phyloP scores from a whole-genome alignment of 2,113 vertebrate genomes.

The Phalacrocorax aristotelis region DNA sequence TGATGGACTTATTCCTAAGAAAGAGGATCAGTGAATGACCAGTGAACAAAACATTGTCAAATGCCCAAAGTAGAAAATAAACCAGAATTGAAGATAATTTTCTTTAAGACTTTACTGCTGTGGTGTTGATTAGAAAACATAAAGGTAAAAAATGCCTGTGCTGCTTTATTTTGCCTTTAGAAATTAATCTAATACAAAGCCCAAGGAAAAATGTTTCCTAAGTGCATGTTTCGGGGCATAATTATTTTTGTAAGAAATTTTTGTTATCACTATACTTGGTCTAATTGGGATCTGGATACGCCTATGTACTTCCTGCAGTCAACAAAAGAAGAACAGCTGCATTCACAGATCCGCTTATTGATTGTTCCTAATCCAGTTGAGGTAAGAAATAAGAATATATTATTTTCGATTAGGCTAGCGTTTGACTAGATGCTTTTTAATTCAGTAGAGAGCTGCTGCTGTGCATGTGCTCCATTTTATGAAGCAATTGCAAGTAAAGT shows the following conservation, averaged over 20 bases:
- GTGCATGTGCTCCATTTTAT: background rate
- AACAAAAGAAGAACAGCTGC: slow-evolving; percentile 59
- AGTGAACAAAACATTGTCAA: background rate
- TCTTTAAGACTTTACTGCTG: background rate
- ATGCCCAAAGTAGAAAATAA: background rate
- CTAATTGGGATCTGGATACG: slow-evolving; percentile 26
- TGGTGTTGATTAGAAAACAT: background rate
- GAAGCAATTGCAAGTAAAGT: background rate
- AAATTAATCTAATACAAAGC: background rate
- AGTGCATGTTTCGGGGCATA: background rate
- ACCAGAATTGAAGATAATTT: background rate
- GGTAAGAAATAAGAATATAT: slow-evolving; percentile 16
- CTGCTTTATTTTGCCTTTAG: background rate
- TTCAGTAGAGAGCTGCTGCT: background rate
- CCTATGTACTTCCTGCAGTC: slow-evolving; percentile 57
- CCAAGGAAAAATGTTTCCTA: background rate
- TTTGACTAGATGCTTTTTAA: background rate
- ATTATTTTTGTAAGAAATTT: background rate
- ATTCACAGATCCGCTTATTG: background rate
- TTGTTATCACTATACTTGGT: background rate
- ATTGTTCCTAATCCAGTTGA: background rate
- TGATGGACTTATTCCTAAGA: background rate
- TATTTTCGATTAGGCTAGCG: background rate
- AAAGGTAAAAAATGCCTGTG: background rate
- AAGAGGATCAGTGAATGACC: background rate